Evolutionary conservation across 2,888 invertebrate genomes (phyloP).

Genomic region (Drosophila trichaetosa): DNA sequence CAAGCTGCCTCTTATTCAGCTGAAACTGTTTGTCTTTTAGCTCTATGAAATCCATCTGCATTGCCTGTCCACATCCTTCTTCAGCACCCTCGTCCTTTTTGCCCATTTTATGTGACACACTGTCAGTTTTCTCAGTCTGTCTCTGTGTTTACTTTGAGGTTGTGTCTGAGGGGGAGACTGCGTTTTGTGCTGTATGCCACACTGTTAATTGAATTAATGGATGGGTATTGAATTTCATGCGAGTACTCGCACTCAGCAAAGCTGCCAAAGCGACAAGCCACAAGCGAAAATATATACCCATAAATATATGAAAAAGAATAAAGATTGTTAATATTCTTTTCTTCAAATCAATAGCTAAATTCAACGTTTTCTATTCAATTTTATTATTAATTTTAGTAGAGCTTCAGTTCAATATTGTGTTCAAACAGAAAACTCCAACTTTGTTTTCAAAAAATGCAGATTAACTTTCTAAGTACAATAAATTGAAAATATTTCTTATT

Average conservation of each 20-base stretch:
- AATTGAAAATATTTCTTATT: not conserved
- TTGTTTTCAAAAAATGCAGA: not conserved
- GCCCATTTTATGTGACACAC: conserved; percentile 39
- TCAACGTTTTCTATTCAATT: not conserved
- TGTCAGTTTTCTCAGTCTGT: conserved; percentile 33
- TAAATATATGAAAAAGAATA: not conserved
- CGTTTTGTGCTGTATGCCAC: conserved; percentile 21
- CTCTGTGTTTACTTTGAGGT: conserved; percentile 48
- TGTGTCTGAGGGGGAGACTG: conserved; percentile 32
- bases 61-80: conserved; percentile 33
- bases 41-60: conserved; percentile 54
- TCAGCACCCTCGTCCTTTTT: conserved; percentile 12
- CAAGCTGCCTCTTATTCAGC: conserved; percentile 18
- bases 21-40: conserved; percentile 52
- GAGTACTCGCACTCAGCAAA: conserved; percentile 14
- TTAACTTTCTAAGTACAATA: not conserved
- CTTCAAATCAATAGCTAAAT: not conserved
- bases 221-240: conserved; percentile 56
- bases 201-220: conserved; percentile 73
- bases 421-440: not conserved
- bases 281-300: conserved; percentile 12
- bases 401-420: not conserved
- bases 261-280: conserved; percentile 17
- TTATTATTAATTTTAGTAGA: not conserved
- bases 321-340: not conserved